phyloP scores from a whole-genome alignment of 1,140 invertebrate genomes.

The Drosophila melanogaster region Release_6_plus_ISO1_MT NT_033777.3:15009001-15009500 shows the following conservation, averaged over 20 bases:
- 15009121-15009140: no score
- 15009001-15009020: constrained; percentile 1
- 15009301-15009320: constrained; percentile 75
- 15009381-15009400: no score
- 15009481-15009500: constrained; percentile 60
- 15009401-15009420: no score
- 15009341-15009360: constrained; percentile 45
- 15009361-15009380: no score
- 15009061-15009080: no score
- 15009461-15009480: constrained; percentile 62
- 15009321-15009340: constrained; percentile 62
- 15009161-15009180: background rate
- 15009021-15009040: background rate
- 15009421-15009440: constrained; percentile 4
- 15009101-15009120: no score
- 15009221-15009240: constrained; percentile 27
- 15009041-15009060: constrained; percentile 9
- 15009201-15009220: background rate
- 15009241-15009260: constrained; percentile 64
- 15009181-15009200: background rate
- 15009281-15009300: constrained; percentile 80
- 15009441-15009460: constrained; percentile 68
- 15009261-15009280: constrained; percentile 76
- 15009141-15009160: no score
- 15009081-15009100: no score